A percentile compares a stretch with the other conserved stretches of the same genome.
phyloP scores from a whole-genome alignment of 2,797 vertebrate genomes.

The Gorsachius magnificus region DNA sequence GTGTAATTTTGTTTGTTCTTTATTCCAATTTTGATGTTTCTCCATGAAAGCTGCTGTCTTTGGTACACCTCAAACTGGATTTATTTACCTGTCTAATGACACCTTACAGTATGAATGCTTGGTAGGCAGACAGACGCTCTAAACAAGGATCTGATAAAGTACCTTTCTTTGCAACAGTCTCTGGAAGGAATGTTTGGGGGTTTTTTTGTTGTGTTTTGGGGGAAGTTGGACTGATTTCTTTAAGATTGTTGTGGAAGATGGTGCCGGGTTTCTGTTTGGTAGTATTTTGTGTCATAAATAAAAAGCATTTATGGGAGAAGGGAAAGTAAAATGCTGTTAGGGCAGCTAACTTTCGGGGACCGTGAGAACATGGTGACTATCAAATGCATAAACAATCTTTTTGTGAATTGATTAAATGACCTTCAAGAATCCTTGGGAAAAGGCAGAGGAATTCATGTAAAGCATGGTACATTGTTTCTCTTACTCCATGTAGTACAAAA shows the following conservation, averaged over 20 bases:
- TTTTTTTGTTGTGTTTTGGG: not conserved
- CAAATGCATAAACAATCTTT: not conserved
- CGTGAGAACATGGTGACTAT: not conserved
- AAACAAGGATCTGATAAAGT: not conserved
- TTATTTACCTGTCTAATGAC: not conserved
- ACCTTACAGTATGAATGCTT: not conserved
- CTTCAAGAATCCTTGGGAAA: not conserved
- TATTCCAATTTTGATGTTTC: not conserved
- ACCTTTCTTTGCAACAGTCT: not conserved
- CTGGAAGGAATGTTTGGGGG: not conserved
- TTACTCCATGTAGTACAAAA: not conserved
- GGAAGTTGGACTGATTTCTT: not conserved
- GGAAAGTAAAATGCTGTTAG: not conserved
- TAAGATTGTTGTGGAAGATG: not conserved
- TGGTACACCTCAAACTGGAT: slow-evolving; percentile 9
- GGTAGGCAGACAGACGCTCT: not conserved
- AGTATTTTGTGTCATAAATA: not conserved
- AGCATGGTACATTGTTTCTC: not conserved
- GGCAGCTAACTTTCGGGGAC: not conserved
- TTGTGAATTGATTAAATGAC: slow-evolving; percentile 9
- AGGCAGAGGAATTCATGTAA: not conserved
- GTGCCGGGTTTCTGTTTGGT: not conserved
- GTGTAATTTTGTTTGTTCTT: slow-evolving; percentile 20
- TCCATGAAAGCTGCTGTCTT: slow-evolving; percentile 8
- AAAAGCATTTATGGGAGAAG: not conserved